Percentiles rank a stretch among this genome's conserved stretches.
Evolutionary conservation across 2,113 vertebrate species (phyloP).

Genomic region (Acrocephalus arundinaceus): DNA sequence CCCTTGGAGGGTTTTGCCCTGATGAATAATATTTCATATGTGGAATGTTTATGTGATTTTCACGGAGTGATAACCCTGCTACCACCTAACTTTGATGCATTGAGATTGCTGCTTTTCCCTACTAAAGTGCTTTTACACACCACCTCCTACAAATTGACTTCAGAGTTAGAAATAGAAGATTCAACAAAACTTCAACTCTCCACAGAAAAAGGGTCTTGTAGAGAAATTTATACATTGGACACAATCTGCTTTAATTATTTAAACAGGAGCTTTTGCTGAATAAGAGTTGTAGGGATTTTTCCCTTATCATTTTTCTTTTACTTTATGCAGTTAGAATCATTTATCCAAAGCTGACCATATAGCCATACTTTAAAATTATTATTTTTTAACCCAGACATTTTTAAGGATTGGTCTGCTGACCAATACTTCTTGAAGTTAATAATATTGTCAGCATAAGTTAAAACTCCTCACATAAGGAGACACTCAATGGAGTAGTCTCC

Average conservation of each 20-base stretch:
- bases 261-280: conserved; percentile 46
- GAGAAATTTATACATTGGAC: conserved; percentile 69
- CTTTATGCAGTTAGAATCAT: background rate
- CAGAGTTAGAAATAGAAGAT: conserved; percentile 77
- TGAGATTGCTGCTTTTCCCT: conserved; percentile 73
- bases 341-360: background rate
- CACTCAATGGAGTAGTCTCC: background rate
- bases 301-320: background rate
- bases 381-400: background rate
- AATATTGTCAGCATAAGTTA: background rate
- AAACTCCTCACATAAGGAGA: background rate
- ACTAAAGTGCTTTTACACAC: conserved; percentile 81
- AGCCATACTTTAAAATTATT: background rate
- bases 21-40: conserved; percentile 84
- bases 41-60: conserved; percentile 85
- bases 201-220: conserved; percentile 26
- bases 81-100: conserved; percentile 79
- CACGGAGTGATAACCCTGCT: conserved; percentile 75
- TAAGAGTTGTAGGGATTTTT: conserved; percentile 25
- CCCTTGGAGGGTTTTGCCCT: conserved; percentile 74
- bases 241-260: conserved; percentile 56
- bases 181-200: conserved; percentile 71
- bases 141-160: conserved; percentile 80
- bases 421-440: background rate
- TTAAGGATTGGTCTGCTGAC: background rate